Percentiles rank a stretch among this genome's conserved stretches.
phyloP scores from a whole-genome alignment of 1,140 invertebrate species.

The Mylabris phalerata region DNA sequence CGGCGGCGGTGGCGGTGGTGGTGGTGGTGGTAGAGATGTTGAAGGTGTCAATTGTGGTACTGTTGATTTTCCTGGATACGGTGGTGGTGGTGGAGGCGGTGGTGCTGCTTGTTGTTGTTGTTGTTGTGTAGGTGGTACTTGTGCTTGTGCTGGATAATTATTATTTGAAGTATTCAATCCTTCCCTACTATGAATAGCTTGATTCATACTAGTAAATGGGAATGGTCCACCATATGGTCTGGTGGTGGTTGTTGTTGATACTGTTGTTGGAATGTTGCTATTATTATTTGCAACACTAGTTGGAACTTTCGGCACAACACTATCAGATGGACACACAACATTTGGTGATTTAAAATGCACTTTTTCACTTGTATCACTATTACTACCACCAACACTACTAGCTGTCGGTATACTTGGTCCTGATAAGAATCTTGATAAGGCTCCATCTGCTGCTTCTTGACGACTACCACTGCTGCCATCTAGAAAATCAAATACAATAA shows the following conservation, averaged over 20 bases:
- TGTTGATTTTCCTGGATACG: constrained; percentile 37
- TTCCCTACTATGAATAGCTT: constrained; percentile 57
- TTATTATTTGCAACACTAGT: constrained; percentile 53
- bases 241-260: constrained; percentile 44
- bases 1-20: constrained; percentile 33
- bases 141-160: background rate
- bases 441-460: constrained; percentile 6
- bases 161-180: background rate
- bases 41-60: constrained; percentile 35
- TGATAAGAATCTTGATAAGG: constrained; percentile 23
- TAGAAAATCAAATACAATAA: constrained; percentile 15
- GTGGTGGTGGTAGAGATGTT: constrained; percentile 41
- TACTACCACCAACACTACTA: background rate
- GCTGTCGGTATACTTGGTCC: background rate
- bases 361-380: constrained; percentile 27
- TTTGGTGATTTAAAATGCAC: constrained; percentile 70
- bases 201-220: constrained; percentile 86
- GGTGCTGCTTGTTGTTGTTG: constrained; percentile 24
- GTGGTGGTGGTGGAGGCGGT: constrained; percentile 40
- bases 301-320: constrained; percentile 50
- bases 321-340: constrained; percentile 73
- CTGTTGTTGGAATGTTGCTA: constrained; percentile 37
- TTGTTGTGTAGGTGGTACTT: background rate
- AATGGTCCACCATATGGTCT: constrained; percentile 56
- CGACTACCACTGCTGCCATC: constrained; percentile 21